Evolutionary conservation across 2,797 vertebrate species (phyloP), one percentile per base, ranked within the genome.

Genomic region (Channallabes apus): DNA sequence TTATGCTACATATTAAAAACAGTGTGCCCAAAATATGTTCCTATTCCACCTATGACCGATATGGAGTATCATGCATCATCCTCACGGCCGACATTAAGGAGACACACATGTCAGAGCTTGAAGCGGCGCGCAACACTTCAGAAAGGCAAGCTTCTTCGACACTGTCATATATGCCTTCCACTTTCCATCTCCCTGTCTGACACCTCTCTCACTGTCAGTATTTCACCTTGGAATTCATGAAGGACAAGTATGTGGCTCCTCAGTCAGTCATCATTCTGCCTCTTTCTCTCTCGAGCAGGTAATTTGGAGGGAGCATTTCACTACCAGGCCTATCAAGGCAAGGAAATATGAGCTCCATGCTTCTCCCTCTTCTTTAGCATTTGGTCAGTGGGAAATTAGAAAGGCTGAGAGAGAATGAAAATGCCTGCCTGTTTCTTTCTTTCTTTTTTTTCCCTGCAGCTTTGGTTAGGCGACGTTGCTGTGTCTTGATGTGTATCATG

Each of bases 181-280:
- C n/a, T 75, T 29, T 75, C 71, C 32, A 65, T 82, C 32, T 82
- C 73, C 9, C 80, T 59, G 35, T 86, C 79, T 82, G 27, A 4
- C 69, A 17, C 67, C 80, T 61, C 64, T 84, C 68, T 88, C 67
- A 35, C 77, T 85, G 87, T 85, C 86, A 84, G 81, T 85, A 88
- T 68, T 71, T 89, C 80, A 86, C 77, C 83, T 89, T 65, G 77
- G 62, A 84, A 84, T 69, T 76, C 69, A 75, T 62, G 77, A 88
- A 89, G 87, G 87, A 81, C 87, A 80, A 82, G 38, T 76, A 85
- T 83, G 51, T 81, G 86, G 75, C 65, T 81, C 46, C 81, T 82
- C 78, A 84, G 87, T 88, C 85, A 84, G 83, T 88, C 84, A 82
- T 87, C 82, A 88, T 84, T 38, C 65, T 88, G 82, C 67, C 82